phyloP scores from a whole-genome alignment of 2,113 vertebrate species.

The Atherinomorus stipes region DNA sequence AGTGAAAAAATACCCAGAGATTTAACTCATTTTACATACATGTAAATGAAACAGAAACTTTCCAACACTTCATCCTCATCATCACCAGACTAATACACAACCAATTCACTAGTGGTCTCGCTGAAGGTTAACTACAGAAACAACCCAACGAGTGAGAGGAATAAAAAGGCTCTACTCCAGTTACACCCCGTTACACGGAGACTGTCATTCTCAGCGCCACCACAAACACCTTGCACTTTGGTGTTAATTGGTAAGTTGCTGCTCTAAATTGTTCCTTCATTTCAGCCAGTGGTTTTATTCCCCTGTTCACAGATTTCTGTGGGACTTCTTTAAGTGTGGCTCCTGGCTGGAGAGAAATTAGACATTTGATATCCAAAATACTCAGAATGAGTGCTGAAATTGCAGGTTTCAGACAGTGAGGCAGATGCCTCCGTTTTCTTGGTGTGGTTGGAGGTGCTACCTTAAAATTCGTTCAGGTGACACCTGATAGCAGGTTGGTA shows the following conservation, averaged over 20 bases:
- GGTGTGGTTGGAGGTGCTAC: conserved; percentile 57
- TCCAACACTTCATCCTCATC: conserved; percentile 20
- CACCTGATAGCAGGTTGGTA: conserved; percentile 58
- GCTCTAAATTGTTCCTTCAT: conserved; percentile 55
- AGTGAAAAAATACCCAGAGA: not conserved
- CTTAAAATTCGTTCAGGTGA: conserved; percentile 70
- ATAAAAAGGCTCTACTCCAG: conserved; percentile 64
- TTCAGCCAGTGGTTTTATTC: conserved; percentile 64
- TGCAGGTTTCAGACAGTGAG: conserved; percentile 55
- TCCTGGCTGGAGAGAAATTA: conserved; percentile 44
- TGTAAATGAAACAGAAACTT: conserved; percentile 22
- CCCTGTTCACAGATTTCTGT: conserved; percentile 59
- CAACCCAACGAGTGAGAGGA: conserved; percentile 35
- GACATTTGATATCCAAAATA: conserved; percentile 66
- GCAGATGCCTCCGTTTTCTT: conserved; percentile 52
- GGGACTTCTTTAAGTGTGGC: conserved; percentile 61
- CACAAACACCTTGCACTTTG: conserved; percentile 57
- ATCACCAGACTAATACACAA: conserved; percentile 36
- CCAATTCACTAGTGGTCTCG: conserved; percentile 25
- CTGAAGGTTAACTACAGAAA: conserved; percentile 59
- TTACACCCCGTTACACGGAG: conserved; percentile 59
- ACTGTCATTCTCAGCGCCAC: conserved; percentile 64
- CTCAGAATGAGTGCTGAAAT: conserved; percentile 36
- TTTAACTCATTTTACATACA: conserved; percentile 7
- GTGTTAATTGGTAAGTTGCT: conserved; percentile 64